These are phyloP conservation scores for Myiotriccus ornatus DNA, from an alignment of 2,797 vertebrate genomes.

Conservation along the genomic window DNA sequence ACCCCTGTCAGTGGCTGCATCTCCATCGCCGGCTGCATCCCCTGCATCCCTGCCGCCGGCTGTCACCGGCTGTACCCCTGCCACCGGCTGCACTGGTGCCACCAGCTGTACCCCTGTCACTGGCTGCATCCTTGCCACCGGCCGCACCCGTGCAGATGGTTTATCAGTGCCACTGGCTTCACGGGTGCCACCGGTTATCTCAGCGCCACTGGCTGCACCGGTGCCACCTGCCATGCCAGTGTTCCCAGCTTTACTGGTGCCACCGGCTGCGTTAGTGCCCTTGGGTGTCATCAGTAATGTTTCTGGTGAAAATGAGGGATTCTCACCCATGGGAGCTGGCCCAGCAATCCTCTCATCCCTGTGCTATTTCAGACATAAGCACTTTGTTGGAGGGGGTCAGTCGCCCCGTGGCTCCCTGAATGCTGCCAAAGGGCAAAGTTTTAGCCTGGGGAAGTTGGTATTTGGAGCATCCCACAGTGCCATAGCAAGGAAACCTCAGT, in stretches of 20 bases:
- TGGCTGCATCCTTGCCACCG: not conserved
- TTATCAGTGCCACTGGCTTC: no score
- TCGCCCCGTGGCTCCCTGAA: rapidly evolving
- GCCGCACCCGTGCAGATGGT: rapidly evolving
- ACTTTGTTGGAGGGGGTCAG: not conserved
- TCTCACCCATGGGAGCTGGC: rapidly evolving
- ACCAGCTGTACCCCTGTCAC: not conserved
- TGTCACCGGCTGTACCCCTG: not conserved
- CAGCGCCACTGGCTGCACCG: no score
- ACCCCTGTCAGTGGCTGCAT: not conserved
- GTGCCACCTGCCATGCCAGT: not conserved
- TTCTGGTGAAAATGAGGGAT: not conserved
- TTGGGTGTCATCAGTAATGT: rapidly evolving
- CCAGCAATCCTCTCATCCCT: rapidly evolving
- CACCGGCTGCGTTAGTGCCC: not conserved
- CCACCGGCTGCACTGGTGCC: not conserved
- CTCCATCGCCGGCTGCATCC: no score
- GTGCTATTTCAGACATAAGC: not conserved
- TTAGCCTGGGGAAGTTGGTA: no score
- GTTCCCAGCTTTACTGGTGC: not conserved
- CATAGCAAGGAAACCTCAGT: rapidly evolving
- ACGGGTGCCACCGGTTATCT: no score
- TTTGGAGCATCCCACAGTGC: rapidly evolving
- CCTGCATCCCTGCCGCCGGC: not conserved
- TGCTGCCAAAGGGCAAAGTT: rapidly evolving